These are phyloP conservation scores for Xenopus laevis DNA, from an alignment of 2,113 vertebrate species.

Conservation along the genomic window DNA sequence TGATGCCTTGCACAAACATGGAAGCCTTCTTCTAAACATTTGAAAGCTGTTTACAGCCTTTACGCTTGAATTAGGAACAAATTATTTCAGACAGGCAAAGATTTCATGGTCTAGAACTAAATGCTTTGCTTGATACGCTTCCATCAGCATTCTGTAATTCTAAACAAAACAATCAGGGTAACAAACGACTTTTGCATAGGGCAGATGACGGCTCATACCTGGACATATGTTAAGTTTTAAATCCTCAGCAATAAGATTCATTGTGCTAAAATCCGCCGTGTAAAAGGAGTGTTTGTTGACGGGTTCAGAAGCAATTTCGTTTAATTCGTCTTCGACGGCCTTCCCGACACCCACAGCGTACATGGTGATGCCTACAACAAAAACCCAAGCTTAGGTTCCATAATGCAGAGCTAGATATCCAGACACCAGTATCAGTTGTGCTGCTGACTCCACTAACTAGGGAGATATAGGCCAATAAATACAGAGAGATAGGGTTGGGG, in stretches of 20 bases:
- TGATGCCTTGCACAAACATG: background rate
- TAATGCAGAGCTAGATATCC: no score
- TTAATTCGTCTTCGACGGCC: conserved; percentile 91
- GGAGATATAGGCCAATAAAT: no score
- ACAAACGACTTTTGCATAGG: no score
- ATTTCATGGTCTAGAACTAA: no score
- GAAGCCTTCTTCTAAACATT: background rate
- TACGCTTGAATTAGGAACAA: background rate
- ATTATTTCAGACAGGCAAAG: no score
- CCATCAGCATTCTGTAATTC: no score
- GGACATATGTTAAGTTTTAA: conserved; percentile 92
- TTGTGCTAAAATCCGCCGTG: conserved; percentile 83
- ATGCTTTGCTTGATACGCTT: no score
- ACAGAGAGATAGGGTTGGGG: no score
- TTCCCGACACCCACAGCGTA: conserved; percentile 94
- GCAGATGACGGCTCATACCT: conserved; percentile 61
- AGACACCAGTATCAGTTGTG: no score
- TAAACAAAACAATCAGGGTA: no score
- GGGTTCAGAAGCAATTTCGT: conserved; percentile 84
- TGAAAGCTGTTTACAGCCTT: background rate
- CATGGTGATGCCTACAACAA: conserved; percentile 87
- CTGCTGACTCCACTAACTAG: no score
- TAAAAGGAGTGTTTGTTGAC: conserved; percentile 91
- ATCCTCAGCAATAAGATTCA: conserved; percentile 87
- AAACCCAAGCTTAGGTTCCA: background rate